A percentile compares a stretch with the other conserved stretches of the same genome.
Conservation (phyloP, 2,797 vertebrate species). For the Heteromormyrus szaboi region DNA sequence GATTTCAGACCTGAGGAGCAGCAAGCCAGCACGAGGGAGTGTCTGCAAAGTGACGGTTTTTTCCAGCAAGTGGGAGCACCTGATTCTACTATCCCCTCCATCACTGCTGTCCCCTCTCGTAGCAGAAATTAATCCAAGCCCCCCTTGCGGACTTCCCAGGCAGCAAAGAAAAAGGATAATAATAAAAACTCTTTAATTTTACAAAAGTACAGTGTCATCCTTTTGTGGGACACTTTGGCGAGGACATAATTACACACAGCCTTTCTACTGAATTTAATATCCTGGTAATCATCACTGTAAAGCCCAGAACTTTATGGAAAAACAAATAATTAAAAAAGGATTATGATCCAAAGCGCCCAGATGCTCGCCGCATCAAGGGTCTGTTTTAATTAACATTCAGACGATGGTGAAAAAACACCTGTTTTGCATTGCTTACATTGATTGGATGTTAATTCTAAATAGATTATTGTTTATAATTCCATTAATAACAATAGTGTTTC, state of each 20-base stretch:
- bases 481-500: constrained; percentile 9
- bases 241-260: not conserved
- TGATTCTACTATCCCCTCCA: not conserved
- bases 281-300: constrained; percentile 16
- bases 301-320: constrained; percentile 14
- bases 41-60: not conserved
- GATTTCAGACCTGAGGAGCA: not conserved
- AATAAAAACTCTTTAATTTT: constrained; percentile 2
- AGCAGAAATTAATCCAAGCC: not conserved
- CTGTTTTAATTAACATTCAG: constrained; percentile 22
- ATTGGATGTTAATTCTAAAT: constrained; percentile 17
- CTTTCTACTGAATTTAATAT: constrained; percentile 11
- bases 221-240: not conserved
- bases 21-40: not conserved
- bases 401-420: constrained; percentile 13
- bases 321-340: constrained; percentile 21
- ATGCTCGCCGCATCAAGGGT: constrained; percentile 12
- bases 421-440: constrained; percentile 13
- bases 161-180: not conserved
- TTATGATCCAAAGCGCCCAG: constrained; percentile 17
- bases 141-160: not conserved
- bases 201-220: constrained; percentile 1
- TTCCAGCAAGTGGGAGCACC: not conserved
- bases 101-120: not conserved
- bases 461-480: constrained; percentile 15